These are phyloP conservation scores for Fulica atra DNA, from an alignment of 2,113 vertebrate genomes.

Conservation along the genomic window DNA sequence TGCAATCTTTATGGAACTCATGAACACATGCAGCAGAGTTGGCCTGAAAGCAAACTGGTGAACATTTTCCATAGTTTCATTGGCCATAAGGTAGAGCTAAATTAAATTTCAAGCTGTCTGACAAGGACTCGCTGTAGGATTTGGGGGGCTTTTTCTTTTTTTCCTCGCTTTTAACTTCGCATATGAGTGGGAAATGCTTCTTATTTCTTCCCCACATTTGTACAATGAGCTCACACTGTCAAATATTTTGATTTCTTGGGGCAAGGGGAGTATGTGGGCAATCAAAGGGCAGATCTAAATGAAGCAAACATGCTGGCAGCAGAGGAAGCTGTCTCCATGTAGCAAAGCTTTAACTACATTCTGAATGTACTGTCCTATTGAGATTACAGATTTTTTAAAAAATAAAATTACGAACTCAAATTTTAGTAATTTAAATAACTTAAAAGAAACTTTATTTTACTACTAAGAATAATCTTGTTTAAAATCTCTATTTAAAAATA, in stretches of 20 bases:
- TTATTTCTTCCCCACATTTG: background rate
- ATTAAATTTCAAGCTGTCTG: slow-evolving; percentile 88
- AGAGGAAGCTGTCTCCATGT: background rate
- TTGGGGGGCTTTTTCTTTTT: background rate
- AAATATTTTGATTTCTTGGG: background rate
- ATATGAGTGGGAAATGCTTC: background rate
- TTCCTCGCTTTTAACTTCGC: background rate
- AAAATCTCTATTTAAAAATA: background rate
- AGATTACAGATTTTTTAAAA: background rate
- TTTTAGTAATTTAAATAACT: background rate
- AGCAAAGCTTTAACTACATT: slow-evolving; percentile 11
- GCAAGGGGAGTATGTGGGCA: background rate
- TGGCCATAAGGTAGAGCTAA: slow-evolving; percentile 20
- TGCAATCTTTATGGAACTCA: slow-evolving; percentile 88
- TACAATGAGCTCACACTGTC: background rate
- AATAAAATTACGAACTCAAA: background rate
- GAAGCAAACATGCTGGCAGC: background rate
- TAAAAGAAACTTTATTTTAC: background rate
- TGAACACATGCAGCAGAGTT: slow-evolving; percentile 98
- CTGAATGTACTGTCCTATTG: background rate
- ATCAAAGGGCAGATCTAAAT: background rate
- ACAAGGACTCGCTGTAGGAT: slow-evolving; percentile 81
- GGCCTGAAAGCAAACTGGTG: slow-evolving; percentile 87
- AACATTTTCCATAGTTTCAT: slow-evolving; percentile 75
- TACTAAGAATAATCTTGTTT: background rate